Evolutionary conservation across 1,140 invertebrate genomes (phyloP), one percentile per base, ranked within the genome.

Genomic region (Drosophila auraria): DNA sequence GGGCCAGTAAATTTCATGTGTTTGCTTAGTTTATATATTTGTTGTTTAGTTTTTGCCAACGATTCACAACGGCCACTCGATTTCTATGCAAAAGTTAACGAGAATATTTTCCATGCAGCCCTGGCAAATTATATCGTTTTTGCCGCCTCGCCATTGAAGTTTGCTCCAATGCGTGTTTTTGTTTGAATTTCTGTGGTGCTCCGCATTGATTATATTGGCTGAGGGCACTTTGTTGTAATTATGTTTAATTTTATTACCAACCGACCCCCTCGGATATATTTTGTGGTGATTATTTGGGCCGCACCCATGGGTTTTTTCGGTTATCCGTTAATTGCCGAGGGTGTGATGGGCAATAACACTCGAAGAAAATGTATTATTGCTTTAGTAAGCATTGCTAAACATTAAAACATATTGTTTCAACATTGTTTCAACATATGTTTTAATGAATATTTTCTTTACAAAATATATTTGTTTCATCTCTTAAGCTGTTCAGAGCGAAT

Each of bases 181-280:
- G 44, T 60, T 40, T 53, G 30, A 65, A 50, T 60, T 54, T 54
- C 47, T 56, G 25, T 50, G 47, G 45, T 38, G 30, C 27, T 50
- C 36, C 42, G 45, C 45, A 77, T 80, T 66, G 74, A 80, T 65
- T 77, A 66, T 68, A 72, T 77, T 83, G 78, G 44, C 57, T 38
- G n/a, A 36, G 47, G 63, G 68, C 82, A 44, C 66, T 72, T 69
- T 78, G 61, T 87, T 81, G 84, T 87, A 87, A 87, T 87, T 87
- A 87, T 87, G 86, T 89, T 87, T 89, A 90, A 89, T 89, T 89
- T 89, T 81, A 89, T 84, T 89, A 78, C 74, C 58, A 15, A 15
- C 57, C 68, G n/a, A 15, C 57, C 68, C 47, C 47, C 27, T 54
- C 30, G 42, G 27, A 40, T 44, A 53, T 38, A 61, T 78, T 56